Evolutionary conservation across 2,113 vertebrate species (phyloP).

Genomic region (Microcebus murinus): DNA sequence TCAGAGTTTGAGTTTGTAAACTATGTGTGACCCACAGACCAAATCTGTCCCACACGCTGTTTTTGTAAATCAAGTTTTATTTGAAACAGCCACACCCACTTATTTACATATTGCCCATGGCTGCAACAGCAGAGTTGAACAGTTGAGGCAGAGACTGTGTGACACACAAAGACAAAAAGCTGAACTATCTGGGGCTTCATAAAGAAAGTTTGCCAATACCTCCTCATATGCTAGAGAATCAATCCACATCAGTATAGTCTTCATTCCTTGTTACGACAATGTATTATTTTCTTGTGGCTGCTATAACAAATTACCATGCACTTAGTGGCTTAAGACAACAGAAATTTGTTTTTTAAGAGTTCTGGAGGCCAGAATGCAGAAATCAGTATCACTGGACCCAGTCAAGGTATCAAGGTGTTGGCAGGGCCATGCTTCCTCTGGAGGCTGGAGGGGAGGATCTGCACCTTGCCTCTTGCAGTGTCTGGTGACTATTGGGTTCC

Average conservation of each 20-base stretch:
- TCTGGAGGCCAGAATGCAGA: neutral
- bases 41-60: neutral
- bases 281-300: neutral
- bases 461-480: neutral
- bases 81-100: neutral
- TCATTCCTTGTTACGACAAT: too few relatives aligned
- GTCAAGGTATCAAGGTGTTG: neutral
- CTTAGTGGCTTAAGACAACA: neutral
- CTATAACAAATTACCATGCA: neutral
- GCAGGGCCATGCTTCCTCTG: rapidly evolving
- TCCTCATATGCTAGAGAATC: neutral
- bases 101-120: too few relatives aligned
- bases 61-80: neutral
- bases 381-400: neutral
- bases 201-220: neutral
- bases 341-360: neutral
- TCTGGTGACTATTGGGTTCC: neutral
- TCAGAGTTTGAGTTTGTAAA: neutral
- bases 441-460: neutral
- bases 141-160: neutral
- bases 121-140: neutral
- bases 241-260: neutral
- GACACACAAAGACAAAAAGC: neutral
- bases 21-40: rapidly evolving
- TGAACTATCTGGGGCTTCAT: neutral